Evolutionary conservation across 1,140 invertebrate genomes (phyloP), one percentile per base, ranked within the genome.

Genomic region (Antheraea pernyi): DNA sequence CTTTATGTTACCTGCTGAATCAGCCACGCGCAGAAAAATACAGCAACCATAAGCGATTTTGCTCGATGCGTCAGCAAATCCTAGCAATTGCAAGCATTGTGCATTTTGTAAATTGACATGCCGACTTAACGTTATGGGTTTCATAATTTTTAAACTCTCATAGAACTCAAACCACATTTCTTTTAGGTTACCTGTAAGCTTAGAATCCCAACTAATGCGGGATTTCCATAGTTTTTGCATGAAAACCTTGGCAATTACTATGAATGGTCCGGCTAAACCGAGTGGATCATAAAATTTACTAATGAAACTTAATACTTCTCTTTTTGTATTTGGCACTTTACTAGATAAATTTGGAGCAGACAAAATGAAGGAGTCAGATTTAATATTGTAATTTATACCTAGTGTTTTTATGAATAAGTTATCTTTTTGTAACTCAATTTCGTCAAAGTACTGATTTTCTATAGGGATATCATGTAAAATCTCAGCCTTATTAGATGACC

Each of bases 261-360:
- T 46, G 36, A 71, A 62, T 60, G 69, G 72, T 11, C 61, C 59
- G 7, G 69, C 59, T 30, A 74, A 39, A 7, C 69, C 72, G 16
- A 73, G 65, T 36, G 72, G 72, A 67, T 73, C 72, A 53, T 66
- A 73, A 16, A 73, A 69, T 36, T 59, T 66, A 4, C 68, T 65
- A 59, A 70, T 70, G 39, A 59, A 73, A 36, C 72, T 73, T 22
- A 73, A 42, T 3, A 73, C 59, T 59, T 67, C 68, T 67, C 72
- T 67, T 65, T 73, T 73, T 64, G 65, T 73, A 16, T 70, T 42
- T 58, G 39, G 16, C 13, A 61, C 46, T 5, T 22, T 19, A 19
- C 11, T 36, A 18, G 18, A 16, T 30, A 19, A 6, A 36, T 11
- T 64, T n/a, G 68, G 61, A 18, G 13, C 16, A 13, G 60, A 42